Base-by-base conservation (phyloP, 2,113 vertebrate genomes). In the Aramus guarauna region DNA sequence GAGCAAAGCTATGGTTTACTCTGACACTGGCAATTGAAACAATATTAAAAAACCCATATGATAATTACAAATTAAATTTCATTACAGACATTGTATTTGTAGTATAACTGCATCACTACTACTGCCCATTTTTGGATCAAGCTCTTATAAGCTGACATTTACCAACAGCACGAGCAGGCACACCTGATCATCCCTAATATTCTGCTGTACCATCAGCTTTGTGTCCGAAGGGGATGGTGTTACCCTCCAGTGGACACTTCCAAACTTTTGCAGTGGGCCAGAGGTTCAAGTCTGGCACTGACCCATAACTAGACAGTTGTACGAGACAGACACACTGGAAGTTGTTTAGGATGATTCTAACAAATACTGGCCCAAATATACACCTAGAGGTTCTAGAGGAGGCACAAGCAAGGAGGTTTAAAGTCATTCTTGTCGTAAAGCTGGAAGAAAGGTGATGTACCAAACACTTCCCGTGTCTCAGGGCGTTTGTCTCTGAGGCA, bases 1-100 rank as follows among this genome's bases (percentile, higher is more conserved):
- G 95, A 84, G 90, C 68, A 73, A 75, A 97, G 75, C 43, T 94
- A 87, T 5, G 45, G 55, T 73, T 96, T 95, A 92, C 91, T 94
- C 67, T 82, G 76, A 91, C 72, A 94, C n/a, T 55, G 50, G 62
- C 39, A 96, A 95, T 37, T 92, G 85, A 97, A 97, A 87, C 84
- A 96, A 89, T 74, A 96, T 41, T 55, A 67, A 78, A 92, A 96
- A 74, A 43, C 43, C 43, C 2, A 19, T 45, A 81, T 8, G 34
- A 73, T 72, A 95, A 89, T 74, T 73, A 93, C 58, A 96, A 96
- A 96, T 58, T 43, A 79, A 92, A 92, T 67, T 73, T 88, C 85
- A 73, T 89, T 80, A 80, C 24, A 80, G 93, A 53, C 30, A 81
- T 83, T 95, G 82, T 59, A 91, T 94, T 39, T 93, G 86, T 8